Base-by-base conservation (phyloP, 2,113 vertebrate genomes). In the Pseudopipra pipra region DNA sequence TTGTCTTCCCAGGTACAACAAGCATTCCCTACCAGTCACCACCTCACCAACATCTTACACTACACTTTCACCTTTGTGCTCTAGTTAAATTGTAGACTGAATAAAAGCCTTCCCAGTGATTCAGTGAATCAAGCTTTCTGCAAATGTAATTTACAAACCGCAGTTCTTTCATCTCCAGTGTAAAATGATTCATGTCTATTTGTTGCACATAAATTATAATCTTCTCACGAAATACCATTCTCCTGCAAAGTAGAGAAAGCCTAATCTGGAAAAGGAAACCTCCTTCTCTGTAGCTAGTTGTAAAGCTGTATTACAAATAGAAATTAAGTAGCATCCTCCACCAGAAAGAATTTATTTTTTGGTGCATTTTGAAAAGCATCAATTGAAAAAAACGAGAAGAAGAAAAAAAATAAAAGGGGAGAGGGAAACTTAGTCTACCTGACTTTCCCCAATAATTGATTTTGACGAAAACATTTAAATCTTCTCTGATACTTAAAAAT, bases 381-480 rank as follows among this genome's bases (percentile, higher is more conserved):
- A 16, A 5, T 55, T 65, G 2, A 17, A 13, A 44, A 30, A 46
- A 54, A 75, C 3, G 0, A 12, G 4, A 4, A 0, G 8, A 1
- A 19, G 1, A 12, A 41, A 49, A 47, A 17, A 58, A 49, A 24
- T 20, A 12, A 33, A 39, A n/a, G 9, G 4, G 11, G 4, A 4
- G 18, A 6, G 31, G 28, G n/a, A 31, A 16, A 19, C 18, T 70
- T 47, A 28, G 30, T 46, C 37, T 67, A 65, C 7, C 9, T 8
- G 9, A 22, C 12, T 55, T 79, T 62, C 9, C 20, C 5, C 10
- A 43, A 71, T 11, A 77, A 71, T 8, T 54, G 33, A 70, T 77
- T 37, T 52, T 23, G 79, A 37, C 3, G 46, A 67, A 66, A 31
- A 4, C 16, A 6, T 33, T 87, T 66, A 85, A 74, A 77, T 3